phyloP scores from a whole-genome alignment of 2,888 invertebrate genomes.

The Zaprionus lineosus region DNA sequence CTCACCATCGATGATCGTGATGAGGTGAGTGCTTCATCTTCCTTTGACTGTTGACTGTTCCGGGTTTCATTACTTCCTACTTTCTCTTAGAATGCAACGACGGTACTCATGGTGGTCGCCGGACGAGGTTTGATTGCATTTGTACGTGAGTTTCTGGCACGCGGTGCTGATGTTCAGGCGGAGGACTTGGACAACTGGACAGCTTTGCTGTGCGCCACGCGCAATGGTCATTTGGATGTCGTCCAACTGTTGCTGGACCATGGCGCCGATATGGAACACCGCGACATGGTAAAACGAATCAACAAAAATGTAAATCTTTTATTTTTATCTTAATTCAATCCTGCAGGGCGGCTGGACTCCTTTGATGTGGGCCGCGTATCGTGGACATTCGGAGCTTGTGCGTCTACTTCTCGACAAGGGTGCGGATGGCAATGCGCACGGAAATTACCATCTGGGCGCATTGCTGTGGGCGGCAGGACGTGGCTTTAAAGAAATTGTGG shows the following conservation, averaged over 20 bases:
- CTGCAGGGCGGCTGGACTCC: slow-evolving; percentile 97
- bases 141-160: slow-evolving; percentile 91
- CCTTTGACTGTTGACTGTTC: too few species aligned
- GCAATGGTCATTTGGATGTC: slow-evolving; percentile 92
- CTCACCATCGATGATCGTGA: slow-evolving; percentile 93
- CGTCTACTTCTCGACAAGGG: slow-evolving; percentile 90
- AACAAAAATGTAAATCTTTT: too few species aligned
- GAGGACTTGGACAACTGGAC: slow-evolving; percentile 97
- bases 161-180: slow-evolving; percentile 95
- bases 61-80: not conserved
- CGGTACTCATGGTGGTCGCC: slow-evolving; percentile 95
- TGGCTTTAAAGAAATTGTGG: slow-evolving; percentile 93
- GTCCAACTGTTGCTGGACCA: slow-evolving; percentile 92
- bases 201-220: slow-evolving; percentile 93
- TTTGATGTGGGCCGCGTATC: slow-evolving; percentile 98
- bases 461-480: slow-evolving; percentile 97
- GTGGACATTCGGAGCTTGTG: slow-evolving; percentile 91
- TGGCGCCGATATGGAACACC: slow-evolving; percentile 92
- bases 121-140: slow-evolving; percentile 92
- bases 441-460: slow-evolving; percentile 95
- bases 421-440: slow-evolving; percentile 97
- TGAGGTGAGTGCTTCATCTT: slow-evolving; percentile 88
- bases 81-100: slow-evolving; percentile 91
- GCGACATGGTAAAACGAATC: slow-evolving; percentile 92
- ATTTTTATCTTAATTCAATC: too few species aligned